These are phyloP conservation scores for Anhinga anhinga DNA, from an alignment of 2,113 vertebrate species.

Conservation along the genomic window DNA sequence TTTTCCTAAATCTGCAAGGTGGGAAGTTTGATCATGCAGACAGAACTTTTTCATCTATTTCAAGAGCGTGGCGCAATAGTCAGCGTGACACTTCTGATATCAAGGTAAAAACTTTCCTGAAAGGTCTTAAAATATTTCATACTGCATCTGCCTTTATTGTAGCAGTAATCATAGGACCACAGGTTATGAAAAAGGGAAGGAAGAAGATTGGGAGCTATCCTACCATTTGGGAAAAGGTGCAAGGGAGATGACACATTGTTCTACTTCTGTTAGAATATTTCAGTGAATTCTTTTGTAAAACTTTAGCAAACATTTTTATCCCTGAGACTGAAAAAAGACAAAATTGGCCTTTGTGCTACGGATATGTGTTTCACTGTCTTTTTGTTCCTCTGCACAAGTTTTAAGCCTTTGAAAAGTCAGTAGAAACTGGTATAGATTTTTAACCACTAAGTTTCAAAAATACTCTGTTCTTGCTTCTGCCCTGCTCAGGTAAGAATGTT, in stretches of 20 bases:
- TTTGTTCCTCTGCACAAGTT: neutral
- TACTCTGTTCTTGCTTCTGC: neutral
- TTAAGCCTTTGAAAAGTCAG: neutral
- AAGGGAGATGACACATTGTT: neutral
- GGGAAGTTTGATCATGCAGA: conserved; percentile 99
- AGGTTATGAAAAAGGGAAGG: neutral
- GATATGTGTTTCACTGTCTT: neutral
- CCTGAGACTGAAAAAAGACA: neutral
- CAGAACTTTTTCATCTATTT: conserved; percentile 93
- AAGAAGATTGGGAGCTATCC: neutral
- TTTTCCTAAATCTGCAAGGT: conserved; percentile 97
- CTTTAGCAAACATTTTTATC: neutral
- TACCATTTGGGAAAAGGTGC: neutral
- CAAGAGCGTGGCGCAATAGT: conserved; percentile 95
- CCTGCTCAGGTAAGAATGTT: neutral
- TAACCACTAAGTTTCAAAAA: neutral
- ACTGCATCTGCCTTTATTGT: neutral
- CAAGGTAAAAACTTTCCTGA: conserved; percentile 80
- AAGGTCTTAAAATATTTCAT: fast-evolving
- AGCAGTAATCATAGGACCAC: neutral
- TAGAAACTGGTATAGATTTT: neutral
- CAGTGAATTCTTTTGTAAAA: neutral
- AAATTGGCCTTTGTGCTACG: neutral
- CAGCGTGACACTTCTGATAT: conserved; percentile 98
- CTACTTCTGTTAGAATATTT: neutral